Evolutionary conservation across 1,140 invertebrate genomes (phyloP), one percentile per base, ranked within the genome.

Genomic region (Limonius californicus): DNA sequence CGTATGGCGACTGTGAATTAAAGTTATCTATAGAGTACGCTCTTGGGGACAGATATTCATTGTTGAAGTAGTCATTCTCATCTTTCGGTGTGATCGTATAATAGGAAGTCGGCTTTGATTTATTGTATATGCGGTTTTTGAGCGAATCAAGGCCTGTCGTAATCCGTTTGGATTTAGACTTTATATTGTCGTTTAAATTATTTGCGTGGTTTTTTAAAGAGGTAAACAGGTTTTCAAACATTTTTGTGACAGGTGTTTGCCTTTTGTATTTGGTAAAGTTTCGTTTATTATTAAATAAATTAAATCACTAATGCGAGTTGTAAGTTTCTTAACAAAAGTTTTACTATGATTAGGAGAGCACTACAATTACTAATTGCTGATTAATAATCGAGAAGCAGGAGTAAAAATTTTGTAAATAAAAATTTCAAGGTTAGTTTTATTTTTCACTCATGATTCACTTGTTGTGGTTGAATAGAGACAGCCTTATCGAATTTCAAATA

Each of bases 221-320:
- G 2, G 68, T 69, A 18, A 81, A 61, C 39, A 80, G 70, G 66
- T 77, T 82, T 69, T 82, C 84, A 72, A 84, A 83, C 79, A 81
- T 84, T 65, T 78, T 77, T 69, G 2, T 39, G n/a, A n/a, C n/a
- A 39, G 8, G n/a, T 39, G 35, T 39, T 27, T 9, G n/a, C n/a
- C n/a, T n/a, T n/a, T n/a, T n/a, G n/a, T n/a, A n/a, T n/a, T n/a
- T n/a, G n/a, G n/a, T n/a, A n/a, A 4, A 27, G 23, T 27, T 27
- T 27, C 9, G 23, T 27, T 27, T 27, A 27, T n/a, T n/a, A n/a
- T n/a, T n/a, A n/a, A n/a, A n/a, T n/a, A n/a, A n/a, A n/a, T n/a
- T n/a, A n/a, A n/a, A n/a, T n/a, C n/a, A n/a, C n/a, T n/a, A n/a
- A n/a, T n/a, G n/a, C n/a, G n/a, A n/a, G n/a, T n/a, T n/a, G n/a